Evolutionary conservation across 2,797 vertebrate genomes (phyloP), one percentile per base, ranked within the genome.

Genomic region (Rallus crepitans): DNA sequence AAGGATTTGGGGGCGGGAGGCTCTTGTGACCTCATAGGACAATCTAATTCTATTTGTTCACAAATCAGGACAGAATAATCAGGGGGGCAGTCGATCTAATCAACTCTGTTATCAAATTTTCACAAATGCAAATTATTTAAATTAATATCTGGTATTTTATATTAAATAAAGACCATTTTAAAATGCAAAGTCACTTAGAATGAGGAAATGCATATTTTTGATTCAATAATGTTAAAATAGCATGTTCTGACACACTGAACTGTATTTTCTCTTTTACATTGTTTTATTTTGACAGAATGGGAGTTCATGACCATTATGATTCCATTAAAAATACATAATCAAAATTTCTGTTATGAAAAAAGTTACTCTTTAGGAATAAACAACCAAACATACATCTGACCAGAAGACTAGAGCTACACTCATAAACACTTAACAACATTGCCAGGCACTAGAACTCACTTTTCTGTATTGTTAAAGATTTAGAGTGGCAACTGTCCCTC

Each of bases 211-310:
- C 9, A 27, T 3, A 37, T 64, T 90, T 76, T 78, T 50, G 11
- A 31, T 66, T 2, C 2, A 42, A 1, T 52, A 47, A 64, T 37
- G 7, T 21, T 82, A 72, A 71, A 93, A 53, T 31, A 50, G 0
- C 0, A 0, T 31, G 3, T 37, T 77, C 56, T 60, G 39, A 11
- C 4, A 27, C 1, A 19, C 65, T 48, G 15, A 70, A 11, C 3
- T 16, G 33, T 37, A 28, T 59, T 53, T 53, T 30, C 9, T 28
- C 52, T 30, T 73, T 53, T 48, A 24, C 21, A 42, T 0, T 56
- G 1, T 57, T 1, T 9, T 15, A 7, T 8, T 39, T 15, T 4
- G 9, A 3, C 2, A 55, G 64, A 93, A 56, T 37, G 6, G 15
- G 8, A 30, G 24, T 47, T 55, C 65, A 0, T 33, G 7, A 40